Base-by-base conservation (phyloP, 2,113 vertebrate species). In the Loxodonta africana region DNA sequence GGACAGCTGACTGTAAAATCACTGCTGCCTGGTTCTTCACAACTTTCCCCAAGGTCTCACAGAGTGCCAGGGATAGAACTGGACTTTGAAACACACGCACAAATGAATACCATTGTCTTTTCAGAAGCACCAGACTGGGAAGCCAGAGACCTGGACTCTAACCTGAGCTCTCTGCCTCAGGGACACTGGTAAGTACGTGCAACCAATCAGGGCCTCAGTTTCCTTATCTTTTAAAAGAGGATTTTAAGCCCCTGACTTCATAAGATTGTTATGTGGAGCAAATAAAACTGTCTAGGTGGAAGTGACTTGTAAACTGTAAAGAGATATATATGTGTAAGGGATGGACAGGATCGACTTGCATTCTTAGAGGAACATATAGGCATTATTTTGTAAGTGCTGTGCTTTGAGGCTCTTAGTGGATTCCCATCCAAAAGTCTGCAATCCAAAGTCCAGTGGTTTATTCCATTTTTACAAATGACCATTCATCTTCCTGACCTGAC, bases 211-310 rank as follows among this genome's bases (percentile, higher is more conserved):
- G 33, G 28, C 88, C 94, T 97, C 63, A 3, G 60, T 85, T 90
- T 69, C 57, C 78, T 96, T 92, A 88, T 97, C 88, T 96, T 93
- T 65, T 60, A 48, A 83, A 95, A 94, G 85, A 95, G 65, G 46
- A 88, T 85, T 48, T 85, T 88, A 96, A 93, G 84, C 21, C n/a
- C 33, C 30, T 97, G 81, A 95, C 85, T 91, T 92, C 92, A 95
- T 88, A 73, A 67, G 65, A 57, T 83, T 94, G 81, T 60, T 96
- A 90, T 95, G 91, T 14, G 26, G 57, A 95, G 15, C 90, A 96
- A 96, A 96, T 97, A 94, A 97, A 97, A 94, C 93, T 92, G 93
- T 96, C 95, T 51, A 77, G 28, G 8, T 95, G 84, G 71, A 95
- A 94, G 81, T 67, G n/a, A 78, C 69, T 96, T 88, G 84, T 95